These are phyloP conservation scores for Oscheius onirici DNA, from an alignment of 2,888 invertebrate genomes.

Conservation along the genomic window DNA sequence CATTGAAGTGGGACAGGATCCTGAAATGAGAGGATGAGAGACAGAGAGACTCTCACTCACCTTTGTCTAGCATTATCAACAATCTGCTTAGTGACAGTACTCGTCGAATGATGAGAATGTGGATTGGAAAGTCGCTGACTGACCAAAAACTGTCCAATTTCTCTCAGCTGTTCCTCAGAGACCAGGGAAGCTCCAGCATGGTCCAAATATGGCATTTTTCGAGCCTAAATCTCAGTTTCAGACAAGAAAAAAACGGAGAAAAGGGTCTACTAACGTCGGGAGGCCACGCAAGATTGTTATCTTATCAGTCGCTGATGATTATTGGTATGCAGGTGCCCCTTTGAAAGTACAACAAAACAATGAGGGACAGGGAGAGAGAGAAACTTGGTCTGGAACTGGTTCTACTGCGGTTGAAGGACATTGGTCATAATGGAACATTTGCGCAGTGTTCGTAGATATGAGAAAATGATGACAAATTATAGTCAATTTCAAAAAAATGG, in stretches of 20 bases:
- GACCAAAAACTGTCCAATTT: constrained; percentile 26
- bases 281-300: too few species aligned
- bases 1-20: constrained; percentile 85
- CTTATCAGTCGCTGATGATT: too few species aligned
- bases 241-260: background rate
- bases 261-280: too few species aligned
- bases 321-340: too few species aligned
- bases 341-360: too few species aligned
- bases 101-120: constrained; percentile 81
- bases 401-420: too few species aligned
- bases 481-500: too few species aligned
- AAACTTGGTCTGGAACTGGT: too few species aligned
- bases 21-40: constrained; percentile 73
- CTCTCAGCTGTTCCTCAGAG: constrained; percentile 41
- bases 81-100: constrained; percentile 83
- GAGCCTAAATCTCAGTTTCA: background rate
- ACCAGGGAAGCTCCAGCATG: constrained; percentile 55
- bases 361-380: too few species aligned
- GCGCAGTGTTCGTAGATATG: too few species aligned
- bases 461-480: background rate
- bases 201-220: constrained; percentile 55
- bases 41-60: constrained; percentile 35
- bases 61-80: constrained; percentile 77
- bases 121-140: constrained; percentile 81
- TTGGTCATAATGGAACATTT: background rate